Base-by-base conservation (phyloP, 2,797 vertebrate genomes). In the Phataginus tricuspis region DNA sequence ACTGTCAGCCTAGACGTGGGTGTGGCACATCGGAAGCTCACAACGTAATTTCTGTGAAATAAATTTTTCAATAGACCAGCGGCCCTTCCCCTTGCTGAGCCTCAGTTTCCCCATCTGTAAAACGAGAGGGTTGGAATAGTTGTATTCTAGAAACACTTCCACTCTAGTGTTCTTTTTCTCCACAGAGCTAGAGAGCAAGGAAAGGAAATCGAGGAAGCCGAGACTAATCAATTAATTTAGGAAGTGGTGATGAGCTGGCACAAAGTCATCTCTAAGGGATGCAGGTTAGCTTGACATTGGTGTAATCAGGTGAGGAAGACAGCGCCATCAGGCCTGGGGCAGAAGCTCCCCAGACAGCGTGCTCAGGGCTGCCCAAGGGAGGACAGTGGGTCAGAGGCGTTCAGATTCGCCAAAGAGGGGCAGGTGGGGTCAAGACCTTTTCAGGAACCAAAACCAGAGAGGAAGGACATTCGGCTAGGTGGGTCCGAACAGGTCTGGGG, bases 371-470 rank as follows among this genome's bases (percentile, higher is more conserved):
- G n/a, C 55, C 57, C 37, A 90, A 55, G 10, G n/a, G 23, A 2
- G 29, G 16, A 29, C 71, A 11, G 31, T 3, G 19, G 5, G 53
- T 42, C 66, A 91, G 63, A n/a, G 29, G 31, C 71, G 83, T 39
- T 75, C 31, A 34, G 16, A 49, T 39, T 75, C 19, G 85, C 34
- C n/a, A 23, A 53, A 75, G 49, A 37, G 34, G 19, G 4, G 2
- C 7, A 80, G 16, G n/a, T 31, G 4, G 23, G 89, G 23, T 29
- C 63, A 53, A 77, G 69, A 91, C 15, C 5, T 96, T 94, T 88
- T 68, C 34, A 74, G 71, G 45, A 63, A 18, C 7, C 31, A 63
- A 16, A 85, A 55, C 6, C 18, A 55, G 13, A 84, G 55, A 91
- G 6, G 7, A 14, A 18, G 29, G 37, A 59, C 34, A 2, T 19